Evolutionary conservation across 2,113 vertebrate species (phyloP).

Genomic region (Hemiscyllium ocellatum): DNA sequence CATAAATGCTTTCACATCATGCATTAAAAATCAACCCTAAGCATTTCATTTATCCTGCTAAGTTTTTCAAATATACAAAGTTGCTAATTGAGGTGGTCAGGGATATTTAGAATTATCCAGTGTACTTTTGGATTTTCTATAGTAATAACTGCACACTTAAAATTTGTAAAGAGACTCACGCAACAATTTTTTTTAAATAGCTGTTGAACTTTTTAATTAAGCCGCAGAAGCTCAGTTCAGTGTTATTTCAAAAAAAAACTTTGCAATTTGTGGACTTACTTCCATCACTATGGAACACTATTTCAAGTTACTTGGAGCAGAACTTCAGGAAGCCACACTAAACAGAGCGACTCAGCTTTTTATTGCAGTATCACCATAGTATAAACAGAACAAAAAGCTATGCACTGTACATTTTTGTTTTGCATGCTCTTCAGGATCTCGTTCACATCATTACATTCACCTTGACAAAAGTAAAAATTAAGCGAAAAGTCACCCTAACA

Average conservation of each 20-base stretch:
- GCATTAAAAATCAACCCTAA: not conserved
- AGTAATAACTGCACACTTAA: slow-evolving; percentile 29
- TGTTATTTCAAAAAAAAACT: slow-evolving; percentile 8
- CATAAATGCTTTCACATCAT: slow-evolving; percentile 5
- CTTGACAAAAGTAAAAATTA: slow-evolving; percentile 39
- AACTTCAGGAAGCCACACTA: slow-evolving; percentile 37
- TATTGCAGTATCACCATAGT: slow-evolving; percentile 36
- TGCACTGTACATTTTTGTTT: slow-evolving; percentile 37
- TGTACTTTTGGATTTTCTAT: slow-evolving; percentile 37
- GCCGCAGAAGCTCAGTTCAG: slow-evolving; percentile 33
- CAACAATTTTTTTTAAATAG: slow-evolving; percentile 21
- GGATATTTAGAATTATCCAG: not conserved
- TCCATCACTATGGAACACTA: slow-evolving; percentile 1
- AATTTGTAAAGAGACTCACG: slow-evolving; percentile 35
- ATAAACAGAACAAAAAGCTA: slow-evolving; percentile 37
- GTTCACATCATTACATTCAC: slow-evolving; percentile 37
- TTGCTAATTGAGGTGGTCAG: not conserved
- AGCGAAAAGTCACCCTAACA: slow-evolving; percentile 54
- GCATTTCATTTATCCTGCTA: not conserved
- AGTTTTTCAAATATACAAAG: slow-evolving; percentile 8
- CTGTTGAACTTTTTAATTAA: slow-evolving; percentile 33
- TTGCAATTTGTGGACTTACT: slow-evolving; percentile 24
- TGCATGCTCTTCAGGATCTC: slow-evolving; percentile 37
- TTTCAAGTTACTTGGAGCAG: slow-evolving; percentile 34
- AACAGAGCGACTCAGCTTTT: slow-evolving; percentile 35